phyloP scores from a whole-genome alignment of 2,888 invertebrate genomes.

The Campoplex capitator region DNA sequence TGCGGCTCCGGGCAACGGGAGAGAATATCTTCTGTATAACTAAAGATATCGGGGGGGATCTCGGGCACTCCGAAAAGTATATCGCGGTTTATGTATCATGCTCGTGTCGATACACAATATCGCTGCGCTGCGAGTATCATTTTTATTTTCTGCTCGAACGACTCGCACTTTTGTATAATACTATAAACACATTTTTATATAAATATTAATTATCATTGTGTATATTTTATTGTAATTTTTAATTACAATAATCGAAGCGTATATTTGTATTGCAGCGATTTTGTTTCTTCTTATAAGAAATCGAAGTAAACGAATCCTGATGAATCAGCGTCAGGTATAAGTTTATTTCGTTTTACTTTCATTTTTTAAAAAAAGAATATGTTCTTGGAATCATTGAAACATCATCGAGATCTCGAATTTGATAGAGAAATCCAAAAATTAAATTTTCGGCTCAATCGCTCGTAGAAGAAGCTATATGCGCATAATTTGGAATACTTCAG shows the following conservation, averaged over 20 bases:
- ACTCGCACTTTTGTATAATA: neutral
- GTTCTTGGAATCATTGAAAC: neutral
- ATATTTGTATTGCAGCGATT: too few relatives aligned
- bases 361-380: neutral
- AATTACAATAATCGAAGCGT: too few relatives aligned
- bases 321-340: too few relatives aligned
- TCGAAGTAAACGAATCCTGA: too few relatives aligned
- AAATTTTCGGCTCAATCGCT: neutral
- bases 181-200: neutral
- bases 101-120: neutral
- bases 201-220: neutral
- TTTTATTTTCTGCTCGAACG: too few relatives aligned
- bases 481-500: conserved; percentile 28
- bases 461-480: neutral
- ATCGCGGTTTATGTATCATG: conserved; percentile 20
- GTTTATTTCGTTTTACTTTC: too few relatives aligned
- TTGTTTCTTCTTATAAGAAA: too few relatives aligned
- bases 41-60: conserved; percentile 40
- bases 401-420: neutral
- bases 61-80: conserved; percentile 17
- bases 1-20: conserved; percentile 75
- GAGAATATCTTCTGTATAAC: conserved; percentile 31
- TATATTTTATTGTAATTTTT: neutral
- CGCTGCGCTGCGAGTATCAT: neutral
- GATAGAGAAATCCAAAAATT: neutral